Conservation (phyloP, 2,113 vertebrate species). For the Anguilla japonica region DNA sequence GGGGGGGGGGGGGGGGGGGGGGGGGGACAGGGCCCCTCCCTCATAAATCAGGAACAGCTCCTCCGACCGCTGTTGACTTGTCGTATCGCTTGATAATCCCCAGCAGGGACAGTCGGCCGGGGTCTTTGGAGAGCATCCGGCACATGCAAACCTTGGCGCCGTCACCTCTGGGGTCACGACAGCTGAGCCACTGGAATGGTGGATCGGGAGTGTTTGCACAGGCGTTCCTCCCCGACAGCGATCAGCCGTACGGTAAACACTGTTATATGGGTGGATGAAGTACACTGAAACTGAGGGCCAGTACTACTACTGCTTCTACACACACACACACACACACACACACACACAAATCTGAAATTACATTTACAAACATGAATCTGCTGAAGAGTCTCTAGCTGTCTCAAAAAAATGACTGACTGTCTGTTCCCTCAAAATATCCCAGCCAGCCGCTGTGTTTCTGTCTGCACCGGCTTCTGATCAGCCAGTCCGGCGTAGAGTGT, state of each 20-base stretch:
- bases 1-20: constrained; percentile 28
- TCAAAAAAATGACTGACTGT: neutral
- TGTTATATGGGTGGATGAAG: neutral
- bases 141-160: constrained; percentile 18
- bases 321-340: no score
- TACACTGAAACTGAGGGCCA: neutral
- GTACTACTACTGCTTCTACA: neutral
- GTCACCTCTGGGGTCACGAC: constrained; percentile 15
- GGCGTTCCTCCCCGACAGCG: neutral
- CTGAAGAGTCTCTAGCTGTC: neutral
- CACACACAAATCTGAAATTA: no score
- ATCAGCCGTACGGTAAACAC: neutral
- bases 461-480: neutral
- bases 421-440: neutral
- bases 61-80: constrained; percentile 22
- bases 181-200: constrained; percentile 11
- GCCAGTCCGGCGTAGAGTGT: no score
- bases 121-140: constrained; percentile 11
- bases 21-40: constrained; percentile 28
- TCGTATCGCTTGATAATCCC: constrained; percentile 2
- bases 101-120: neutral
- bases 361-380: neutral
- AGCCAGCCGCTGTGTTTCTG: neutral
- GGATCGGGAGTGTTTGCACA: neutral
- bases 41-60: constrained; percentile 23